Percentiles rank a stretch among this genome's conserved stretches.
Evolutionary conservation across 2,113 vertebrate species (phyloP).

Genomic region (Muntiacus muntjak): DNA sequence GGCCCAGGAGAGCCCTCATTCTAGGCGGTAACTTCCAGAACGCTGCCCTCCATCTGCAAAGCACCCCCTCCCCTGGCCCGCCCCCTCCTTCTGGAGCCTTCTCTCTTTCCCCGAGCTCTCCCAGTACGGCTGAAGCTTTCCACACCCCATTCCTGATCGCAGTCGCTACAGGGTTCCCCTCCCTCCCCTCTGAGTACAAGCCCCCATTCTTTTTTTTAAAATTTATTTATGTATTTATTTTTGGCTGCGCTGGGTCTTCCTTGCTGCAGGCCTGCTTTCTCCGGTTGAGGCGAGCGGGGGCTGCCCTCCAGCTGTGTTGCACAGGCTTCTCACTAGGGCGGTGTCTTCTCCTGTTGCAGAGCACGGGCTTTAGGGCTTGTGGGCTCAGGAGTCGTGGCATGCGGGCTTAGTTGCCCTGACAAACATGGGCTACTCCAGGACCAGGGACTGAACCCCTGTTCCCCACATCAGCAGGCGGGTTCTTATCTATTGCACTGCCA

Average conservation of each 20-base stretch:
- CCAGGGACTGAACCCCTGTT: not conserved
- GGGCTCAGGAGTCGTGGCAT: rapidly evolving
- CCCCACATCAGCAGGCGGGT: not conserved
- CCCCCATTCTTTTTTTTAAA: rapidly evolving
- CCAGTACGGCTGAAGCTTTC: not conserved
- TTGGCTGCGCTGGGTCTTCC: rapidly evolving
- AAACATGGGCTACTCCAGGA: not conserved
- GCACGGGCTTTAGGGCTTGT: rapidly evolving
- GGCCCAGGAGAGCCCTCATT: not conserved
- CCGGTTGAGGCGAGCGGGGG: rapidly evolving
- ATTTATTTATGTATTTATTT: not conserved
- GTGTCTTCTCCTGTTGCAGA: not conserved
- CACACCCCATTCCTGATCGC: too few relatives aligned
- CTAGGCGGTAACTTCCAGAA: not conserved
- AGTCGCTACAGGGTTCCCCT: rapidly evolving
- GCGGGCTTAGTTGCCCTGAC: not conserved
- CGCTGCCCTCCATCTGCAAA: rapidly evolving
- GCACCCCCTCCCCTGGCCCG: not conserved
- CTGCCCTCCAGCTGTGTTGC: rapidly evolving
- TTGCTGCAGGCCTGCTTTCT: rapidly evolving
- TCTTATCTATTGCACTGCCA: not conserved
- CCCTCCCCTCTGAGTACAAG: not conserved
- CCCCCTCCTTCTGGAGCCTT: not conserved
- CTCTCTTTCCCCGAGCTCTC: not conserved
- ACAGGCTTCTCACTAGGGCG: rapidly evolving